Evolutionary conservation across 2,888 invertebrate species (phyloP).

Genomic region (Deilephila elpenor): DNA sequence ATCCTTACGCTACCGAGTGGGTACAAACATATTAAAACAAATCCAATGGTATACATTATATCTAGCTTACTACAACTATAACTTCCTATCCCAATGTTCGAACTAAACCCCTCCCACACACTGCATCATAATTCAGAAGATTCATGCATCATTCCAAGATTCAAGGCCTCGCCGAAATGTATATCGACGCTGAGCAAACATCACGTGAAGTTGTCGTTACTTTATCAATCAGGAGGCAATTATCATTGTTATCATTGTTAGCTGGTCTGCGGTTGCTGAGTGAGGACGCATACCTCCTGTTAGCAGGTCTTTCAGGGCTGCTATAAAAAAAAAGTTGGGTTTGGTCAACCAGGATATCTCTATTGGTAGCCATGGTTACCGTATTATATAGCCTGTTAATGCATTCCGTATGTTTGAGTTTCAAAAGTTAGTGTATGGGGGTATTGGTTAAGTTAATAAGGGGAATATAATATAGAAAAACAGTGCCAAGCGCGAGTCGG

Average conservation of each 20-base stretch:
- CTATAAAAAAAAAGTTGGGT: not conserved
- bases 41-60: no score
- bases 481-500: no score
- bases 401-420: no score
- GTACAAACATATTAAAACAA: no score
- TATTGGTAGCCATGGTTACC: no score
- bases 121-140: not conserved
- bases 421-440: no score
- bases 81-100: not conserved
- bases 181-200: constrained; percentile 34
- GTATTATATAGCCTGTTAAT: no score
- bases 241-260: constrained; percentile 56
- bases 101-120: not conserved
- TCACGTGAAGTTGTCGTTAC: constrained; percentile 50
- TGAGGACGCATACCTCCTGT: constrained; percentile 2
- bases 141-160: not conserved
- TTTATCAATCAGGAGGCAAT: constrained; percentile 48
- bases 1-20: no score
- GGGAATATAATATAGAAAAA: no score
- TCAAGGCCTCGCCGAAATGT: constrained; percentile 10
- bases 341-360: no score
- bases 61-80: no score
- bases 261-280: constrained; percentile 36
- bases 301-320: not conserved
- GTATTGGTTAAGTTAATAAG: no score